Conservation (phyloP, 2,888 invertebrate species). For the Flabesymbios commensalis region DNA sequence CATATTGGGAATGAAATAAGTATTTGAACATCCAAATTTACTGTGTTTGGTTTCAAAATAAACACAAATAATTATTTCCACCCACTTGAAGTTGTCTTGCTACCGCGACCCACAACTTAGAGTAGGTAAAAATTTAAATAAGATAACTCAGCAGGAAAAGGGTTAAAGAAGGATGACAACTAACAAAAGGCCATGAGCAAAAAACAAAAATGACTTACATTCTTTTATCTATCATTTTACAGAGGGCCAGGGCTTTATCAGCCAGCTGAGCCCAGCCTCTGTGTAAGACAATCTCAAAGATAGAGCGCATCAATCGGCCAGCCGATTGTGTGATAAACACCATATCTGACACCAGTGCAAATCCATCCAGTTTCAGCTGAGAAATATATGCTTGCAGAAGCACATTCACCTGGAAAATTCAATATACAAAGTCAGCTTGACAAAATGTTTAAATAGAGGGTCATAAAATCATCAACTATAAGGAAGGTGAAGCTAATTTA, state of each 20-base stretch:
- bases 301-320: slow-evolving; percentile 89
- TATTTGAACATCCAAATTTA: no score
- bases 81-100: neutral
- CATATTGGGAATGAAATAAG: no score
- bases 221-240: slow-evolving; percentile 97
- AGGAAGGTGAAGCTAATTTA: no score
- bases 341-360: slow-evolving; percentile 99
- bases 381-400: slow-evolving; percentile 94
- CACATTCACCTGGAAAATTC: slow-evolving; percentile 72
- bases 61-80: neutral
- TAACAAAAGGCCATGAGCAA: no score
- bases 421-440: neutral
- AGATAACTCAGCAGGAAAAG: no score
- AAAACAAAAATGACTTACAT: no score
- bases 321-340: slow-evolving; percentile 98
- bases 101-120: neutral
- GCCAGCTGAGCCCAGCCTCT: slow-evolving; percentile 96
- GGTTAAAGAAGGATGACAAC: no score
- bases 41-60: neutral
- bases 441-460: no score
- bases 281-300: slow-evolving; percentile 92
- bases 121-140: no score
- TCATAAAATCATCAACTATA: no score
- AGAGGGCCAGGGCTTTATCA: slow-evolving; percentile 91
- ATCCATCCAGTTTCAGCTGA: slow-evolving; percentile 95